phyloP scores from a whole-genome alignment of 2,113 vertebrate species.

The Dasyornis broadbenti region DNA sequence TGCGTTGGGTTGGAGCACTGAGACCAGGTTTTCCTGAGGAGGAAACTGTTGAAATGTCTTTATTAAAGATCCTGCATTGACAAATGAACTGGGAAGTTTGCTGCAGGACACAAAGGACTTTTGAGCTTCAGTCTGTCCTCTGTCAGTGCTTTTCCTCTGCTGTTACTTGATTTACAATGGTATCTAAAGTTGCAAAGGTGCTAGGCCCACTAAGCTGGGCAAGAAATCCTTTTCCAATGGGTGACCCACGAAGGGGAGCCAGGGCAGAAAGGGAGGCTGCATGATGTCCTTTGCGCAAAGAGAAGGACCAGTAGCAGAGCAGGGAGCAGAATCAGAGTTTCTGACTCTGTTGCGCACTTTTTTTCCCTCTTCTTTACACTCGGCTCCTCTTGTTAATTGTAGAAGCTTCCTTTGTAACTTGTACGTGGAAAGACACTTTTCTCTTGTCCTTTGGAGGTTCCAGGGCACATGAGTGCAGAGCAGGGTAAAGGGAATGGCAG shows the following conservation, averaged over 20 bases:
- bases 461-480: background rate
- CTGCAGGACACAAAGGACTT: background rate
- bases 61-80: background rate
- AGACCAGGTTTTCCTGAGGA: background rate
- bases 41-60: background rate
- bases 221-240: background rate
- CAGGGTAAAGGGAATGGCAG: background rate
- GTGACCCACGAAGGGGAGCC: background rate
- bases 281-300: background rate
- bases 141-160: background rate
- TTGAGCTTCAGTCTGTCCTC: background rate
- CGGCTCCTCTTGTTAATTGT: background rate
- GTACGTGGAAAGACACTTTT: background rate
- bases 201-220: background rate
- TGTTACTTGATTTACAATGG: background rate
- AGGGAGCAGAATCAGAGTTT: background rate
- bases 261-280: background rate
- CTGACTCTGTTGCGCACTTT: background rate
- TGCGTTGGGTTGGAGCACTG: background rate
- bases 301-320: background rate
- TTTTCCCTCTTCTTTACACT: background rate
- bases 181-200: background rate
- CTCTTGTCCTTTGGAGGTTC: background rate
- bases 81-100: background rate
- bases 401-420: background rate